phyloP scores from a whole-genome alignment of 2,797 vertebrate species.

The Pantherophis vulpinus region DNA sequence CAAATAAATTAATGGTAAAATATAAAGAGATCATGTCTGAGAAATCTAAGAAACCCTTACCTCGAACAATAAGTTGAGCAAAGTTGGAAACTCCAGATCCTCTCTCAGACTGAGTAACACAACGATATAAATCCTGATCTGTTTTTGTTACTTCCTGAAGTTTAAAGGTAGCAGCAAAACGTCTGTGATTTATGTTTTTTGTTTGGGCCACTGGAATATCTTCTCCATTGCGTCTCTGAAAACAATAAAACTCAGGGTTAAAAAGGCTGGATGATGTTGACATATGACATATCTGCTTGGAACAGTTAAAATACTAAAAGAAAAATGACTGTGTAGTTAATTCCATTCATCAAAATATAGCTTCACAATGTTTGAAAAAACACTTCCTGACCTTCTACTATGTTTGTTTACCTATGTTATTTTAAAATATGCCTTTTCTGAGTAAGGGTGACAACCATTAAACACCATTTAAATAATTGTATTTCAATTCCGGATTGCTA shows the following conservation, averaged over 20 bases:
- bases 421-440: neutral
- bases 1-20: neutral
- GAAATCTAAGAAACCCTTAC: conserved; percentile 63
- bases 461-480: neutral
- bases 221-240: conserved; percentile 91
- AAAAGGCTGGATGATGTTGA: conserved; percentile 1
- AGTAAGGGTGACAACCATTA: neutral
- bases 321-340: neutral
- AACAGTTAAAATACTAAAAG: neutral
- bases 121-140: conserved; percentile 94
- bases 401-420: neutral
- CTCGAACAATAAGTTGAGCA: conserved; percentile 94
- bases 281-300: neutral
- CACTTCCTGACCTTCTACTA: neutral
- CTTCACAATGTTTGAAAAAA: neutral
- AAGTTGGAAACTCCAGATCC: conserved; percentile 98
- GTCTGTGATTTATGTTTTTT: conserved; percentile 97
- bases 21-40: neutral
- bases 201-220: conserved; percentile 94
- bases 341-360: neutral
- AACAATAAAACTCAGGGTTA: conserved; percentile 45
- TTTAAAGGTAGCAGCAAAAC: conserved; percentile 93
- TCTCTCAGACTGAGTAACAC: conserved; percentile 94
- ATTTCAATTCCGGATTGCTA: neutral
- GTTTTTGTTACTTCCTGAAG: conserved; percentile 92